Evolutionary conservation across 2,113 vertebrate species (phyloP), one percentile per base, ranked within the genome.

Genomic region (Pseudois nayaur): DNA sequence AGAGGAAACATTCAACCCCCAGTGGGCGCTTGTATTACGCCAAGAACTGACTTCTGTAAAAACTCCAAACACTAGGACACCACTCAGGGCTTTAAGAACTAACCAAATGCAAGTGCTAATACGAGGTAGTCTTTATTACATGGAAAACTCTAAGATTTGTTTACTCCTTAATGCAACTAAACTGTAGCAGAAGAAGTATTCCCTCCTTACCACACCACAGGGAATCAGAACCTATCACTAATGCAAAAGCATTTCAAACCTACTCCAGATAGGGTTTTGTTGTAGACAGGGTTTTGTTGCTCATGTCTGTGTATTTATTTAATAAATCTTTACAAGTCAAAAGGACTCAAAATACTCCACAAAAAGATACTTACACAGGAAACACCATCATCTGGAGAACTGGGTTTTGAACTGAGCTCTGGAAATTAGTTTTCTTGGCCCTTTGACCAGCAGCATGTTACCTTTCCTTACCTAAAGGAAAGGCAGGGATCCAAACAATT

Each of bases 131-230:
- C 87, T 88, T 91, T 48, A 62, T 36, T 64, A 90, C 57, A 64
- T 8, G 33, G 31, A 81, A 87, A 92, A 43, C 82, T 54, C 13
- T 64, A 84, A 83, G 25, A 55, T 76, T 33, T 83, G 55, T 87
- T 95, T 86, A 86, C 19, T 84, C 40, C 21, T 19, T 23, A 52
- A 25, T 87, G 25, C n/a, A 74, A 86, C 52, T 74, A 86, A 95
- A 85, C 81, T 16, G 19, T 8, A 91, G 59, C 86, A 59, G 76
- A 84, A 94, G 93, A 81, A 96, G 95, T 95, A 76, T 36, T 92
- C 59, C 50, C 23, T 89, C 57, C 50, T 92, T 33, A 89, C 31
- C 31, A 76, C 3, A 36, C 4, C 33, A 71, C 33, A 43, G 59
- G 15, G 57, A 89, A 89, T 60, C 40, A 95, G 55, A 83, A 82